Evolutionary conservation across 2,888 invertebrate genomes (phyloP), one percentile per base, ranked within the genome.

Genomic region (Rhagonycha lutea): DNA sequence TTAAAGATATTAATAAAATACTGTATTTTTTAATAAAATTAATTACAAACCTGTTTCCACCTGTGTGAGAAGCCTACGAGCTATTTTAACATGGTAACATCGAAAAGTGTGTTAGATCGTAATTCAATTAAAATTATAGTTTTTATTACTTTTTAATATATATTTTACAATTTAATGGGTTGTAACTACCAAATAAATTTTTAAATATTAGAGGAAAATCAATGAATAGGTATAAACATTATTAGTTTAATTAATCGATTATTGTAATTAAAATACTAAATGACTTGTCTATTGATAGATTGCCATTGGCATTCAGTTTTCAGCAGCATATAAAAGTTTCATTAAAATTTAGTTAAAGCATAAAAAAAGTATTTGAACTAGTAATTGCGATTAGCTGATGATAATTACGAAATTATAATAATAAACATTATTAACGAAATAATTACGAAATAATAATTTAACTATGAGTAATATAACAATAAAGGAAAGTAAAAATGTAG

Each of bases 71-170:
- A 24, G 23, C 24, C 24, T 24, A 23, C 24, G 63, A 65, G 63
- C 63, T 65, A 65, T 65, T 65, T 65, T 65, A 47, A 65, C 63
- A 65, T 65, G 63, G 24, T 47, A 47, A 47, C 47, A 47, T 47
- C n/a, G n/a, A 47, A 47, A 47, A 47, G 63, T 65, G 63, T 24
- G 63, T 65, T 65, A 65, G 63, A 65, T 65, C 63, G 12, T 65
- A 65, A 65, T 65, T 65, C n/a, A 65, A 65, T 65, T 65, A 65
- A 65, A 65, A 65, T 65, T 65, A 65, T 65, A 65, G 24, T 24
- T 65, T 65, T 65, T 65, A 65, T 65, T 65, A 65, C 24, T 24
- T 26, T 65, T 65, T 65, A 65, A 65, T 65, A 65, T 65, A 24
- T 26, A 65, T 65, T 65, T 24, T 65, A 26, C 26, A 23, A 65